Conservation (phyloP, 2,797 vertebrate genomes). For the Yasuhikotakia modesta region DNA sequence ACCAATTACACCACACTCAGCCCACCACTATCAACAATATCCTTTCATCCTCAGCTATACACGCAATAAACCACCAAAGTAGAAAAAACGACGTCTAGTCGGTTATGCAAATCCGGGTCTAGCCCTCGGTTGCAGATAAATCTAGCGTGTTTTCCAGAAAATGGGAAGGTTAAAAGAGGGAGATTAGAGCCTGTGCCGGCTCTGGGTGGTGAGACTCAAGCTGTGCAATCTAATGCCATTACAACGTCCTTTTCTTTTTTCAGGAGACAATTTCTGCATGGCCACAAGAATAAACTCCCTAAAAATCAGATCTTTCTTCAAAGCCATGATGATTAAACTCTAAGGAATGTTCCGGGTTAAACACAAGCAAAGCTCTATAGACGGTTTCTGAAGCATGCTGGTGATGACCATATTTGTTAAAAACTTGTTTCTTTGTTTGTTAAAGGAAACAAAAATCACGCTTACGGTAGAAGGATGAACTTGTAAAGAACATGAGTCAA, state of each 20-base stretch:
- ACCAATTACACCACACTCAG: conserved; percentile 69
- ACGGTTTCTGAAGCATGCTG: background rate
- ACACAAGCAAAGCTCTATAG: background rate
- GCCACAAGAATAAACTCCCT: conserved; percentile 26
- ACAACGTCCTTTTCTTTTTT: conserved; percentile 26
- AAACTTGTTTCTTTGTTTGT: no score
- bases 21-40: conserved; percentile 66
- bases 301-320: conserved; percentile 14
- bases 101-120: conserved; percentile 66
- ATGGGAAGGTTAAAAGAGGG: conserved; percentile 22
- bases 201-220: conserved; percentile 35
- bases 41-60: conserved; percentile 65
- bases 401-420: background rate
- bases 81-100: conserved; percentile 56
- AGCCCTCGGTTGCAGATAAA: conserved; percentile 59
- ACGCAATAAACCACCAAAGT: conserved; percentile 47
- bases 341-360: background rate
- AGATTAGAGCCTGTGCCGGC: conserved; percentile 35
- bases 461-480: no score
- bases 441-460: no score
- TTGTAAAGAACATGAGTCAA: no score
- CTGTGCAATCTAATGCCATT: conserved; percentile 39
- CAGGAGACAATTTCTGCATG: conserved; percentile 1
- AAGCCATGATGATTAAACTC: conserved; percentile 4
- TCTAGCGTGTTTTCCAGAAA: conserved; percentile 54